Base-by-base conservation (phyloP, 2,888 invertebrate genomes). In the Tachina grossa region DNA sequence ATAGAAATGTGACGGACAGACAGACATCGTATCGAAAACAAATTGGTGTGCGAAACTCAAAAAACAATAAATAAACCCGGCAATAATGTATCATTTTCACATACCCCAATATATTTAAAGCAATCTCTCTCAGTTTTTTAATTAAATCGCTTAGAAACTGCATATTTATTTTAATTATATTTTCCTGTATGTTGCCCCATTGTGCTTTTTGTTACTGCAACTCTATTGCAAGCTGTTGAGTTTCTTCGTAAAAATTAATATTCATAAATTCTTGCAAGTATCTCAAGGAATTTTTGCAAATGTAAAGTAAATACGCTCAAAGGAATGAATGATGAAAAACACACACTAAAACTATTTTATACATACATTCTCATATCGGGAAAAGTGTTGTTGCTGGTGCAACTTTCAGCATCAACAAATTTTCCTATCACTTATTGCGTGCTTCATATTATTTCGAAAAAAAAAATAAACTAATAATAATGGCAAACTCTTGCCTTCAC, bases 201-300 rank as follows among this genome's bases (percentile, higher is more conserved):
- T 9, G 9, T 72, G 59, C 49, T 49, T 49, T n/a, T 61, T 59
- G 39, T 39, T 59, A 45, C 49, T 39, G 59, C 22, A 2, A 61
- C 31, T 49, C 19, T 39, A 39, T 59, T 19, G 49, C 14, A 72
- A n/a, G 72, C 19, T 74, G 74, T 51, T 51, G 41, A 49, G 14
- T 63, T 41, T 19, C 19, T 19, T n/a, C 5, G 10, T 19, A 45
- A 14, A 59, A 13, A 59, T 59, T 72, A 72, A 72, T 47, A 72
- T 72, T 72, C 59, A 72, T 59, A 61, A 74, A 61, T 41, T 74
- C 39, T 39, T 61, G 16, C 9, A 61, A 49, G 39, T 49, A 47
- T 59, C 71, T 49, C 1, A 16, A 61, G 16, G 14, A 49, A 63
- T 10, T 49, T n/a, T 19, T 9, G 41, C 61, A 13, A 49, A 45